Conservation (phyloP, 2,888 invertebrate genomes). For the Pammene fasciana region DNA sequence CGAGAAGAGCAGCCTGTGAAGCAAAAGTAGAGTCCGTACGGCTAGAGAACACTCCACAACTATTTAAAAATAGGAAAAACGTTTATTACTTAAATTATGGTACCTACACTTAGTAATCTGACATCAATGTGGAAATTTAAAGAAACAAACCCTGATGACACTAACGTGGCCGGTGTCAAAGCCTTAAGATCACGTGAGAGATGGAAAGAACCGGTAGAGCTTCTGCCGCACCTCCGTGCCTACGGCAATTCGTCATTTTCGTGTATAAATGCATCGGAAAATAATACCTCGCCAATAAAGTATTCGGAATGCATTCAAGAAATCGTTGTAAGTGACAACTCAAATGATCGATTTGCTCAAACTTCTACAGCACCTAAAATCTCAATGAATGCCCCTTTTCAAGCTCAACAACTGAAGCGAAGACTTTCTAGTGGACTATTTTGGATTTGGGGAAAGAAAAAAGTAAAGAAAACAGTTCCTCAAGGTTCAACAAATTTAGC, state of each 20-base stretch:
- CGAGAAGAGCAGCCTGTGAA: neutral
- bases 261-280: neutral
- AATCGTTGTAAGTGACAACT: neutral
- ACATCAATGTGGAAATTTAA: neutral
- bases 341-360: neutral
- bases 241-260: slow-evolving; percentile 1
- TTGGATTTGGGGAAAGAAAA: slow-evolving; percentile 20
- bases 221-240: neutral
- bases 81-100: slow-evolving; percentile 16
- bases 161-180: neutral
- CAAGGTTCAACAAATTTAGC: neutral
- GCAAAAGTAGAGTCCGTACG: slow-evolving; percentile 3
- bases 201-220: neutral
- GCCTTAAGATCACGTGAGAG: neutral
- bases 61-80: neutral
- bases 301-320: neutral
- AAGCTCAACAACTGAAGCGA: neutral
- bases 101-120: neutral
- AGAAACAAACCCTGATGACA: neutral
- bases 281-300: neutral
- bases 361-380: neutral
- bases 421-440: slow-evolving; percentile 3
- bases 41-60: neutral
- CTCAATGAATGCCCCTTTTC: neutral
- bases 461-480: neutral